Evolutionary conservation across 2,888 invertebrate species (phyloP), one percentile per base, ranked within the genome.

Genomic region (Ochlodes sylvanus): DNA sequence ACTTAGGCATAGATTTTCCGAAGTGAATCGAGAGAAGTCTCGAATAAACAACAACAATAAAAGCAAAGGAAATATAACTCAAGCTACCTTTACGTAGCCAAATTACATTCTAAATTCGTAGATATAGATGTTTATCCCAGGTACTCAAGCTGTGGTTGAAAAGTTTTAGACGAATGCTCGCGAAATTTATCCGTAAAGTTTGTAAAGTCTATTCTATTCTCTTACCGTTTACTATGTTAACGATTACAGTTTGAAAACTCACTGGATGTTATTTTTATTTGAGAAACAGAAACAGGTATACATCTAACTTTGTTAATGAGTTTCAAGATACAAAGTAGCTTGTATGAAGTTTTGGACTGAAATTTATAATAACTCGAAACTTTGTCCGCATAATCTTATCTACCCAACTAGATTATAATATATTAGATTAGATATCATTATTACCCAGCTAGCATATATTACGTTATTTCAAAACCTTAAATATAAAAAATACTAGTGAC

Each of bases 111-210:
- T 66, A 60, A 66, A 60, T 52, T 60, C 21, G 62, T 73, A 47
- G 54, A 69, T 55, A 60, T 32, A 60, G 47, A 41, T 75, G 76
- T 74, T 69, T 60, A 32, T 38, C 72, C 75, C 73, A 75, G 82
- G 82, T 82, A 81, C 78, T 81, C 76, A 80, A 80, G 83, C 84
- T 83, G 83, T 85, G 80, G 81, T 80, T 82, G 79, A 77, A 77
- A 89, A 89, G 86, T 89, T 90, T 88, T 79, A 87, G 88, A 90
- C 88, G 85, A 87, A 90, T 89, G 87, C 81, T 83, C 85, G 78
- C 78, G 72, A 83, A 88, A 84, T 87, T 88, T 78, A 79, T 79
- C 79, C 78, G 76, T 80, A 82, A 83, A 87, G 83, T 86, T 83
- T 76, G 73, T 75, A 72, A 78, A 84, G 82, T 86, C 75, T 79